Percentiles rank a stretch among this genome's conserved stretches.
Conservation (phyloP, 2,797 vertebrate species). For the Anniella stebbinsi region DNA sequence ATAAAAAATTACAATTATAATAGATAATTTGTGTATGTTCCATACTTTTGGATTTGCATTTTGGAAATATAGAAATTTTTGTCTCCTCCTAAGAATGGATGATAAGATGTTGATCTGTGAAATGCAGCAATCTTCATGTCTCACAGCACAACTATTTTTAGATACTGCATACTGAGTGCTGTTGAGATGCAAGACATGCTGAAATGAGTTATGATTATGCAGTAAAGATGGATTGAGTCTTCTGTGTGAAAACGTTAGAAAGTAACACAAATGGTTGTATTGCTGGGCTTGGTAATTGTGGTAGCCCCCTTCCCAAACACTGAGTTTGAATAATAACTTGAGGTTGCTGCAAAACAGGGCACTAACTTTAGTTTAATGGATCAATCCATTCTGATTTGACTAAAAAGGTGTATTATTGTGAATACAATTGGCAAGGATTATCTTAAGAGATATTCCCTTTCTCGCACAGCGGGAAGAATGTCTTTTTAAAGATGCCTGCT, state of each 20-base stretch:
- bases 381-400: background rate
- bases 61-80: conserved; percentile 38
- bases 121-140: conserved; percentile 9
- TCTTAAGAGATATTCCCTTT: background rate
- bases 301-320: background rate
- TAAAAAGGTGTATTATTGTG: background rate
- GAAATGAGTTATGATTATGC: conserved; percentile 22
- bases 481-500: background rate
- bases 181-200: background rate
- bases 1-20: background rate
- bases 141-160: conserved; percentile 38
- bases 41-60: conserved; percentile 21
- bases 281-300: background rate
- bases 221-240: background rate
- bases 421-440: background rate
- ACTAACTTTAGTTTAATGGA: conserved; percentile 10
- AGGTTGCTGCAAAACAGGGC: background rate
- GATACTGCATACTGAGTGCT: background rate
- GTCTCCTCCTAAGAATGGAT: background rate
- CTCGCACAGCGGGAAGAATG: too few species aligned
- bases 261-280: background rate
- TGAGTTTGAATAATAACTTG: conserved; percentile 1
- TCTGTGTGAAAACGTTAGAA: conserved; percentile 14
- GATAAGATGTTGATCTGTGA: conserved; percentile 23
- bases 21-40: background rate